Base-by-base conservation (phyloP, 2,113 vertebrate genomes). In the Festucalex cinctus region DNA sequence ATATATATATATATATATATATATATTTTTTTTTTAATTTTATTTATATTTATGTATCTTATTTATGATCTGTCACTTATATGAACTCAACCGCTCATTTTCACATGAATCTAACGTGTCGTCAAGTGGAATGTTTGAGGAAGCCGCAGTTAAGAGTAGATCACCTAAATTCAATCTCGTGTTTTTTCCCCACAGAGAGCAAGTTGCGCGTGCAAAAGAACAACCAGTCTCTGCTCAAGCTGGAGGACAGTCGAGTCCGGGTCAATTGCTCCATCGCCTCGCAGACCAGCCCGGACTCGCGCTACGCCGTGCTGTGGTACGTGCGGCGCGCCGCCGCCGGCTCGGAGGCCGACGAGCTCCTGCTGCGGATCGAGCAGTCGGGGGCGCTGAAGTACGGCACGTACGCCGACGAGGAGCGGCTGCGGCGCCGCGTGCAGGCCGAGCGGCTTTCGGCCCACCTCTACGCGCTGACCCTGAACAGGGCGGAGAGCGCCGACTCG, bases 251-350 rank as follows among this genome's bases (percentile, higher is more conserved):
- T 26, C 93, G 94, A 13, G 94, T 98, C 71, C 91, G 90, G 2
- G 89, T 99, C 77, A 96, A 95, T 86, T 99, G 97, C 86, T 93
- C 95, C 0, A 89, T 99, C 77, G 86, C 91, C 26, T 92, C 95
- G 0, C 95, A 97, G 91, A 99, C 94, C 79, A 95, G 93, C 82
- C 85, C 83, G 0, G 94, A 97, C 80, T 95, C 97, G 0, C 96
- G 95, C 84, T 95, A 96, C 0, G 92, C 95, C 0, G 96, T 99
- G 75, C 86, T 95, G 59, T 99, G 97, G 97, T 98, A 97, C 0
- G 93, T 96, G 24, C 93, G 94, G 77, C 89, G 91, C 8, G 92
- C 88, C 0, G 92, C 88, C 0, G 89, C 91, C 0, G 92, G 94
- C 0, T 94, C 94, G 0, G 90, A 89, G 24, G 81, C 86, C 0